Base-by-base conservation (phyloP, 2,797 vertebrate genomes). In the Eutrigla gurnardus region DNA sequence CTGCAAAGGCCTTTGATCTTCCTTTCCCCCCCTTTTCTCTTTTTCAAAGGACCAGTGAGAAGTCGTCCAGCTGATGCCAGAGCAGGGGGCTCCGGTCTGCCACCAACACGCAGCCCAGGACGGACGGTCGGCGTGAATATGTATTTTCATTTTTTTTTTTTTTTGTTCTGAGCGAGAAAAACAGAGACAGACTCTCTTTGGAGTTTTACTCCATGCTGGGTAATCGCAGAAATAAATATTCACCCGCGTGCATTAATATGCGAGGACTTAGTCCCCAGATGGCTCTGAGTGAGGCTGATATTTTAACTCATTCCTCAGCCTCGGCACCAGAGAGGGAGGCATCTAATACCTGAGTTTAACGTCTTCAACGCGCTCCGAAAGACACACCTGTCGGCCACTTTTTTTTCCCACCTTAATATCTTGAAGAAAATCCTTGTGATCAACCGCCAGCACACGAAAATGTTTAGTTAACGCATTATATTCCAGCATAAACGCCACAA, bases 1-100 rank as follows among this genome's bases (percentile, higher is more conserved):
- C 83, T 77, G 89, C 85, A 76, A 43, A 36, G 61, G 66, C 82
- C 91, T 93, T 93, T 93, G 92, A 93, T 94, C 89, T 80, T 58
- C 73, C 73, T 62, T 81, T 79, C 83, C 59, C 71, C 25, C 80
- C 66, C 75, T 80, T 85, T 91, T 89, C 74, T 85, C 57, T 75
- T 73, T 84, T 91, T 92, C 90, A 93, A 89, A 92, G 86, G 75
- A 85, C 45, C 83, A 80, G 80, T 6, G 80, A 80, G 86, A 84
- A 76, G 83, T 42, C 76, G 72, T 85, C 83, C 88, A 75, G 85
- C 70, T 81, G 78, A 74, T 66, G 78, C 52, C 14, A 6, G 75
- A 70, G 83, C 75, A 17, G 59, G 52, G 25, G 70, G 53, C 76
- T 80, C 62, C 43, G 3, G 74, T 76, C 73, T 45, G 80, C 80